phyloP scores from a whole-genome alignment of 2,888 invertebrate species.

The Adineta ricciae region DNA sequence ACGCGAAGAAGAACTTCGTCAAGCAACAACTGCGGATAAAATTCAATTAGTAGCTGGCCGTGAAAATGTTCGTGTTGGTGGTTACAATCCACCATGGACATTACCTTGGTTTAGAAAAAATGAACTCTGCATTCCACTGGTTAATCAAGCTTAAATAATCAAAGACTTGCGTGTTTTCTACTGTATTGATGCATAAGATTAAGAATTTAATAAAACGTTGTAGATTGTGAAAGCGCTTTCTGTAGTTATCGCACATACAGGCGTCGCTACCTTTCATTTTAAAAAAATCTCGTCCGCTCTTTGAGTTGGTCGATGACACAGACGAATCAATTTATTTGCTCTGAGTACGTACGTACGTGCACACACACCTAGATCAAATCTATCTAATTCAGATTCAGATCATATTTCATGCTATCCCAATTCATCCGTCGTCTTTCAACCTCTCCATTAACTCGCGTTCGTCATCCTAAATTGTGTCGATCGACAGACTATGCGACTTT shows the following conservation, averaged over 20 bases:
- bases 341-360: too few relatives aligned
- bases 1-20: neutral
- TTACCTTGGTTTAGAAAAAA: neutral
- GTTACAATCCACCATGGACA: slow-evolving; percentile 17
- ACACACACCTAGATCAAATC: too few relatives aligned
- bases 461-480: neutral
- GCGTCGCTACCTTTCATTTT: neutral
- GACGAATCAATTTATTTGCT: neutral
- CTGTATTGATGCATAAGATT: too few relatives aligned
- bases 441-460: neutral
- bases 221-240: too few relatives aligned
- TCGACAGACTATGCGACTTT: neutral
- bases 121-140: neutral
- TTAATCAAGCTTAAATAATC: neutral
- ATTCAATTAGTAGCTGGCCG: neutral
- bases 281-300: neutral
- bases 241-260: neutral
- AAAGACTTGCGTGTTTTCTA: too few relatives aligned
- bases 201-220: too few relatives aligned
- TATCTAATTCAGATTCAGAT: neutral
- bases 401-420: neutral
- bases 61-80: neutral
- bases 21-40: neutral
- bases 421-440: neutral
- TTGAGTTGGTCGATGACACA: neutral